Base-by-base conservation (phyloP, 2,888 invertebrate species). In the Drosophila aldrichi region DNA sequence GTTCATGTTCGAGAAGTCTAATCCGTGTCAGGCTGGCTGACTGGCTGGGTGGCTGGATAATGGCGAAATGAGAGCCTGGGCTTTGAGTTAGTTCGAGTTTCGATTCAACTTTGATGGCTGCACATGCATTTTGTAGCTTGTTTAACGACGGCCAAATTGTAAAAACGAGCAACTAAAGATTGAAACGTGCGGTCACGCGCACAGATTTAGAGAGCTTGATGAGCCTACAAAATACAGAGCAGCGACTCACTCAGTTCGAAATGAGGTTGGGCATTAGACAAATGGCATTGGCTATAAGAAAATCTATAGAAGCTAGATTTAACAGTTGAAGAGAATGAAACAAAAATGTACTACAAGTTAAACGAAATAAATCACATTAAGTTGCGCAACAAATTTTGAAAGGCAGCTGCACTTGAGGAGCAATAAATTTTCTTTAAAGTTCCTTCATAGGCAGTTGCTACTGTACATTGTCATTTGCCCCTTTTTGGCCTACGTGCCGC, bases 121-220 rank as follows among this genome's bases (percentile, higher is more conserved):
- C 82, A 82, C 74, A 83, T 82, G 89, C 82, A 82, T 86, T 82
- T 86, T 80, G 71, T 70, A 83, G 77, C 77, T 70, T 71, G 84
- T 74, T 71, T 77, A 83, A 82, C 83, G 89, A 82, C 22, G 36
- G 59, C 49, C 70, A 88, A 86, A 80, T 66, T 68, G 81, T 60
- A 73, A 56, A 70, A 80, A 70, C 63, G 70, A 68, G 60, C 65
- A 43, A 54, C 67, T 52, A 29, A 54, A 77, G 55, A 61, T 72
- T 65, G 41, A 71, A 54, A 61, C 62, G 62, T 77, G 77, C 43
- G 49, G 71, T 74, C 82, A 82, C 89, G 89, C 89, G 55, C 46
- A 38, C 29, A 51, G 74, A 69, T 72, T 87, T 87, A 70, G 74
- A 70, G 74, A 83, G 63, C 70, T 81, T 73, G 56, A 71, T 80